phyloP scores from a whole-genome alignment of 2,888 invertebrate genomes.

The Spilosoma lubricipeda region DNA sequence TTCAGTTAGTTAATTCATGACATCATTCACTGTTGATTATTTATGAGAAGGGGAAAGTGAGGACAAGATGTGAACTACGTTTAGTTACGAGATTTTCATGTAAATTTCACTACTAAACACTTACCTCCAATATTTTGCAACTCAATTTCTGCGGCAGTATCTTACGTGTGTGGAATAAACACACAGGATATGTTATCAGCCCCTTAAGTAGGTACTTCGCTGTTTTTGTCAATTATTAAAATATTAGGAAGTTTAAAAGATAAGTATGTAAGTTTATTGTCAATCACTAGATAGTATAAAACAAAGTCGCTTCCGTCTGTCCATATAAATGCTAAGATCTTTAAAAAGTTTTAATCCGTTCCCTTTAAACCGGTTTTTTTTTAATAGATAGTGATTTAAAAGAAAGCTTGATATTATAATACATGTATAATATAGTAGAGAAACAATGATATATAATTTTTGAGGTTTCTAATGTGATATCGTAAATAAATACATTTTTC shows the following conservation, averaged over 20 bases:
- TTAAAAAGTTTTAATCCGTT: no score
- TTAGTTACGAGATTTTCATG: slow-evolving; percentile 3
- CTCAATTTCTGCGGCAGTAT: background rate
- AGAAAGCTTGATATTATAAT: no score
- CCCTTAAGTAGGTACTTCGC: background rate
- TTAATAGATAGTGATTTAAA: no score
- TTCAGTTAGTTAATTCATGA: slow-evolving; percentile 38
- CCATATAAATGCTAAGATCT: no score
- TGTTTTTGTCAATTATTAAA: background rate
- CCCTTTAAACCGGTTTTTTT: no score
- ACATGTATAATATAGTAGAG: no score
- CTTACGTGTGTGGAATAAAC: background rate
- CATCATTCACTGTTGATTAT: slow-evolving; percentile 33
- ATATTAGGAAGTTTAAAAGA: background rate
- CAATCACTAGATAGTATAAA: no score
- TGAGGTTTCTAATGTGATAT: no score
- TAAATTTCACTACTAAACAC: slow-evolving; percentile 4
- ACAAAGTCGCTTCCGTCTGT: no score
- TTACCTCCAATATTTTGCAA: background rate
- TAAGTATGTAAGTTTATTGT: no score
- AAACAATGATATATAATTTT: no score
- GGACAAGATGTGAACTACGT: background rate
- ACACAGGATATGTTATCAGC: background rate
- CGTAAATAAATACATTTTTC: no score
- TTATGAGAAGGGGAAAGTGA: slow-evolving; percentile 41